Evolutionary conservation across 2,797 vertebrate species (phyloP), one percentile per base, ranked within the genome.

Genomic region (Melopsittacus undulatus): DNA sequence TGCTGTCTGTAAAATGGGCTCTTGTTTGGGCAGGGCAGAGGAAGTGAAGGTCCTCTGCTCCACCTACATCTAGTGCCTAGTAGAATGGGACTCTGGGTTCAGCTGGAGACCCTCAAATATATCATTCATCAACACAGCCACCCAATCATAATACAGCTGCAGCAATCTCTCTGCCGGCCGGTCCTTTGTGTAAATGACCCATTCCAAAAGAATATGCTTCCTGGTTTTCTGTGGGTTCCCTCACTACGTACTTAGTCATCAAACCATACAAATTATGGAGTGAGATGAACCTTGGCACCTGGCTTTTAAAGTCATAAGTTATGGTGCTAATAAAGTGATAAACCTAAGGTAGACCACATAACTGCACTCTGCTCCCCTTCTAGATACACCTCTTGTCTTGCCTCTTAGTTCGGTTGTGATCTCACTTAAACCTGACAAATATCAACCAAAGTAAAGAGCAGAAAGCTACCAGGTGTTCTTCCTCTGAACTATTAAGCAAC

Each of bases 41-140:
- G 40, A 45, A 61, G 27, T 6, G 10, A 86, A 56, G 38, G 40
- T 74, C 76, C 79, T 29, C 62, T 43, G 34, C 45, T 80, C 34
- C 73, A 77, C 7, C 40, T 29, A 7, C 43, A 90, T 34, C 51
- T 43, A 32, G 26, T 9, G 17, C 14, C 75, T 77, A 10, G 22
- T 13, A n/a, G 13, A 30, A 19, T 11, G 27, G 22, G 52, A 46
- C 48, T 59, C 73, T 29, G 42, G 23, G 42, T 61, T 91, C 77
- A 84, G 81, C 72, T 67, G 43, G 38, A 69, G 11, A 27, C 63
- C 49, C 29, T 42, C 26, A 86, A 63, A 96, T 92, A 29, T 11
- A 86, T 80, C 89, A 87, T 82, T 92, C 89, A 96, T 81, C 95
- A 96, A 85, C 87, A 92, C 89, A 93, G 83, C 82, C 94, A 91